These are phyloP conservation scores for Sternotherus odoratus DNA, from an alignment of 2,797 vertebrate species.

Conservation along the genomic window DNA sequence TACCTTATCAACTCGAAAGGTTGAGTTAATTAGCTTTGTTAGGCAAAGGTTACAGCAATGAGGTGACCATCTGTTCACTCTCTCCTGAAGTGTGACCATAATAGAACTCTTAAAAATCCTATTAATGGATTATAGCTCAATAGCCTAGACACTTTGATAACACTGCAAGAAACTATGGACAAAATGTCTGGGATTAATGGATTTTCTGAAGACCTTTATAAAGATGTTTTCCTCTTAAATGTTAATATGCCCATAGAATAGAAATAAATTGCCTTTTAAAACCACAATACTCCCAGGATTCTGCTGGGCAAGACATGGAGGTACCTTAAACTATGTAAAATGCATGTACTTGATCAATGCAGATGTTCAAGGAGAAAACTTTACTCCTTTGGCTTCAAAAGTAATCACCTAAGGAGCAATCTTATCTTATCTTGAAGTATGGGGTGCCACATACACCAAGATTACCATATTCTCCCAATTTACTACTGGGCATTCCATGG, in stretches of 20 bases:
- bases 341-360: slow-evolving; percentile 53
- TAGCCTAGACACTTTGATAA: slow-evolving; percentile 36
- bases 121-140: slow-evolving; percentile 75
- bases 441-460: slow-evolving; percentile 41
- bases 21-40: slow-evolving; percentile 69
- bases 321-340: slow-evolving; percentile 69
- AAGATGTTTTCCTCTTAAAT: slow-evolving; percentile 62
- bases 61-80: slow-evolving; percentile 59
- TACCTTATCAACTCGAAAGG: slow-evolving; percentile 65
- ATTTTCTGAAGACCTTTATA: slow-evolving; percentile 65
- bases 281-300: slow-evolving; percentile 40
- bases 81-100: slow-evolving; percentile 55
- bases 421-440: slow-evolving; percentile 49
- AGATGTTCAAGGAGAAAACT: slow-evolving; percentile 63
- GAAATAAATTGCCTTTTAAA: slow-evolving; percentile 48
- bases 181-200: slow-evolving; percentile 62
- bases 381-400: slow-evolving; percentile 64
- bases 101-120: slow-evolving; percentile 68
- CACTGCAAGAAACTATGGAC: slow-evolving; percentile 51
- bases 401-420: slow-evolving; percentile 43
- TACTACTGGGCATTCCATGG: slow-evolving; percentile 1
- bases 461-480: slow-evolving; percentile 64
- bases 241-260: slow-evolving; percentile 49
- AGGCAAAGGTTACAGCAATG: slow-evolving; percentile 63
- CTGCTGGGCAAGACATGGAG: slow-evolving; percentile 38